phyloP scores from a whole-genome alignment of 2,113 vertebrate genomes.

The Rostratula benghalensis region DNA sequence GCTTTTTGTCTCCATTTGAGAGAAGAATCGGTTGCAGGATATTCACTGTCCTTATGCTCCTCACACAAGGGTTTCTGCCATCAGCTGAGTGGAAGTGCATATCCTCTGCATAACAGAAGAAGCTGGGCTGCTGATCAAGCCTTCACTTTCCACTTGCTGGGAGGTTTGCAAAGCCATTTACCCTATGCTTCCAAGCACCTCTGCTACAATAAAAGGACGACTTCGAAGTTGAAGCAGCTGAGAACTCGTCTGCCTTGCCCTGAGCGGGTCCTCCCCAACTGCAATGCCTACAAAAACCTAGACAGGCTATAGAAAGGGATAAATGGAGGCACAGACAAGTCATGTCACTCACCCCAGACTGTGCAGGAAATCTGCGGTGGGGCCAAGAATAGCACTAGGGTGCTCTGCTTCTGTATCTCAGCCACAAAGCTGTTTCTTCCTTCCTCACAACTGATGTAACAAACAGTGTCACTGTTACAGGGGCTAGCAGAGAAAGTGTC shows the following conservation, averaged over 20 bases:
- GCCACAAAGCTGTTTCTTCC: background rate
- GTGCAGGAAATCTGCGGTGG: background rate
- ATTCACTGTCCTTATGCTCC: background rate
- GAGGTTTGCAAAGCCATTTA: background rate
- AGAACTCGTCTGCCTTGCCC: background rate
- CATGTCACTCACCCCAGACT: background rate
- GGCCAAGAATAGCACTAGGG: background rate
- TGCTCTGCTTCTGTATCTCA: background rate
- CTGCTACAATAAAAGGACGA: background rate
- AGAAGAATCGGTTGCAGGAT: background rate
- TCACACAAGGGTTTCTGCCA: background rate
- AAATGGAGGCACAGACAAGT: background rate
- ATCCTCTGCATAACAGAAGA: background rate
- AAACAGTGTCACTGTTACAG: background rate
- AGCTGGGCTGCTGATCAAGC: background rate
- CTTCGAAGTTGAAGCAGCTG: background rate
- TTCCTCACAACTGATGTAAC: background rate
- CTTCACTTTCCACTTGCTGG: background rate
- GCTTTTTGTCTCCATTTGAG: background rate
- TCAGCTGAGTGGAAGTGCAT: background rate
- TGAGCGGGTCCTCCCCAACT: background rate
- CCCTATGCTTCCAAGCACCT: accelerated
- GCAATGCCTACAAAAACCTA: background rate
- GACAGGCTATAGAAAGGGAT: background rate
- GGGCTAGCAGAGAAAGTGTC: background rate